These are phyloP conservation scores for Lepus townsendii DNA, from an alignment of 2,797 vertebrate species.

Conservation along the genomic window DNA sequence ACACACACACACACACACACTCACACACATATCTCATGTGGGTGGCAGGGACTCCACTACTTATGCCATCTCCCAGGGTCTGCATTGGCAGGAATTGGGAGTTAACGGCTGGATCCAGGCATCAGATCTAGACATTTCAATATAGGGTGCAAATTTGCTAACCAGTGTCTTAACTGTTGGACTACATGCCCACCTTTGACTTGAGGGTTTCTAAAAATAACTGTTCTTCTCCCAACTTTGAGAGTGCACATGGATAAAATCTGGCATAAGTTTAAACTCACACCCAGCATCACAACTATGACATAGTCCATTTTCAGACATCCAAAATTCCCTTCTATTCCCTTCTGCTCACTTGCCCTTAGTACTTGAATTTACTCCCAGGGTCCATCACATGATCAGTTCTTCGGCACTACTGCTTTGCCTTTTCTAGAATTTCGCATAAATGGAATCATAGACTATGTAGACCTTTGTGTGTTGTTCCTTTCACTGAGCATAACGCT, in stretches of 20 bases:
- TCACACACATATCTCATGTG: too few species aligned
- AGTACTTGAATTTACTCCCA: neutral
- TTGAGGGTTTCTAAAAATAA: neutral
- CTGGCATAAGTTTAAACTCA: neutral
- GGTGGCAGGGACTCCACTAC: too few species aligned
- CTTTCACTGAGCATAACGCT: slow-evolving; percentile 2
- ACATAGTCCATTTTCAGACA: neutral
- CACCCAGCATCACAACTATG: neutral
- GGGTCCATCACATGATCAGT: neutral
- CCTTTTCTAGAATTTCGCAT: neutral
- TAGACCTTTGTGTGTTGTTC: neutral
- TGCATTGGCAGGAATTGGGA: too few species aligned
- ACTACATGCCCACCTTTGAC: too few species aligned
- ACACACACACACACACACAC: too few species aligned
- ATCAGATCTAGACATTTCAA: too few species aligned
- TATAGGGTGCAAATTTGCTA: too few species aligned
- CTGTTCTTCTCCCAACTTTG: neutral
- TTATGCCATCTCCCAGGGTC: too few species aligned
- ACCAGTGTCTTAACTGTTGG: too few species aligned
- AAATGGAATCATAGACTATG: neutral
- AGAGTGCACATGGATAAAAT: neutral
- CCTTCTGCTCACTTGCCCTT: neutral
- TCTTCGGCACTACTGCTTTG: neutral
- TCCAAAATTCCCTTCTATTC: neutral
- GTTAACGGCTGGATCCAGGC: too few species aligned